Percentiles rank a stretch among this genome's conserved stretches.
phyloP scores from a whole-genome alignment of 2,113 vertebrate species.

The Takifugu flavidus region DNA sequence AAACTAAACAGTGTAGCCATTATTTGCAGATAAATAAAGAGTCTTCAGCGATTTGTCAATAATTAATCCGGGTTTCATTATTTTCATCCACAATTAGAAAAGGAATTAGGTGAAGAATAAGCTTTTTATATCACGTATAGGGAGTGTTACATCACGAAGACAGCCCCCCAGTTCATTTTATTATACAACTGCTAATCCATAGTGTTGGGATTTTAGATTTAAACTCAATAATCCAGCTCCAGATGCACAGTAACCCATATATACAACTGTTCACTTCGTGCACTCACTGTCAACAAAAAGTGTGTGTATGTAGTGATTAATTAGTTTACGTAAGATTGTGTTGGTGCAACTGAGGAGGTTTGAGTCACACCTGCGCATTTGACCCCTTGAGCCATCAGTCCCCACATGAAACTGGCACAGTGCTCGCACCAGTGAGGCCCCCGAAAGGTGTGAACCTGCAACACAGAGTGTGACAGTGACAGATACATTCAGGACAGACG shows the following conservation, averaged over 20 bases:
- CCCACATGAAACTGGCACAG: slow-evolving; percentile 99
- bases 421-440: slow-evolving; percentile 95
- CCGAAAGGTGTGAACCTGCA: slow-evolving; percentile 67
- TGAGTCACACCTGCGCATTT: slow-evolving; percentile 91
- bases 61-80: neutral
- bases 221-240: slow-evolving; percentile 54
- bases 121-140: slow-evolving; percentile 5
- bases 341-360: neutral
- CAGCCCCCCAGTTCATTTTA: slow-evolving; percentile 18
- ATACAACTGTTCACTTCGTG: slow-evolving; percentile 31
- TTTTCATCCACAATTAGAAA: slow-evolving; percentile 8
- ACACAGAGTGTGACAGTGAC: slow-evolving; percentile 41
- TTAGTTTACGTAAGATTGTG: slow-evolving; percentile 22
- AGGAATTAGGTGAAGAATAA: slow-evolving; percentile 25
- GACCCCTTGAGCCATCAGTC: slow-evolving; percentile 97
- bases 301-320: neutral
- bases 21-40: too few relatives aligned
- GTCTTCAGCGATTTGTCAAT: too few relatives aligned
- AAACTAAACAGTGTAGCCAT: too few relatives aligned
- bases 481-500: slow-evolving; percentile 10
- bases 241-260: slow-evolving; percentile 59
- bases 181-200: slow-evolving; percentile 64
- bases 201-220: slow-evolving; percentile 55
- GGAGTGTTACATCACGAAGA: slow-evolving; percentile 40
- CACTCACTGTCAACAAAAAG: neutral